Evolutionary conservation across 2,888 invertebrate genomes (phyloP), one percentile per base, ranked within the genome.

Genomic region (Herminia tarsipennalis): DNA sequence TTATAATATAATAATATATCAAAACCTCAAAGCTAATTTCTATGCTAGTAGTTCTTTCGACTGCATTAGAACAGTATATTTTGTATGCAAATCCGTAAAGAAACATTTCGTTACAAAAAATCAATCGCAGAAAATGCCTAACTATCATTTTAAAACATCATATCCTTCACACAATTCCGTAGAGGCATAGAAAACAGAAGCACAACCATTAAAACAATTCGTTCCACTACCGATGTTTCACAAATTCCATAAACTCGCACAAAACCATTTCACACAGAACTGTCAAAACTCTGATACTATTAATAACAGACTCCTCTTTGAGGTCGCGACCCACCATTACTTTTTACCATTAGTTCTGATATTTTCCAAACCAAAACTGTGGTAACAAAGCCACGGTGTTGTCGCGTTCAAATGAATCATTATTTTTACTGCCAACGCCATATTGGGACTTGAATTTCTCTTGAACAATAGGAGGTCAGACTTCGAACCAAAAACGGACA

Each of bases 371-470:
- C 58, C 47, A 45, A 58, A 48, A 53, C 37, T 45, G 27, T 45
- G 47, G 42, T 25, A 59, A 56, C 66, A 65, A 66, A 51, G 44
- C 48, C 25, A n/a, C 41, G 45, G 53, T 56, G 57, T 56, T 59
- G 57, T 53, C 50, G 49, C 43, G 36, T 50, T 40, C 30, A 53
- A 68, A 57, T 64, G 54, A 53, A 62, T 62, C 57, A 62, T 70
- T 70, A 67, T 57, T 57, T 70, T 67, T 66, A 66, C 49, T 56
- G 49, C 44, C 50, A 38, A 43, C 44, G 28, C 67, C 66, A 50
- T 70, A 57, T 62, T 63, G 39, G 60, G 70, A 46, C 35, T 35
- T 39, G 56, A 69, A 66, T 69, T 62, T 55, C 56, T 56, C 51
- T 56, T 33, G 36, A 49, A 66, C 69, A 59, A 58, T 54, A 58